Base-by-base conservation (phyloP, 2,888 invertebrate genomes). In the Protula sp. region DNA sequence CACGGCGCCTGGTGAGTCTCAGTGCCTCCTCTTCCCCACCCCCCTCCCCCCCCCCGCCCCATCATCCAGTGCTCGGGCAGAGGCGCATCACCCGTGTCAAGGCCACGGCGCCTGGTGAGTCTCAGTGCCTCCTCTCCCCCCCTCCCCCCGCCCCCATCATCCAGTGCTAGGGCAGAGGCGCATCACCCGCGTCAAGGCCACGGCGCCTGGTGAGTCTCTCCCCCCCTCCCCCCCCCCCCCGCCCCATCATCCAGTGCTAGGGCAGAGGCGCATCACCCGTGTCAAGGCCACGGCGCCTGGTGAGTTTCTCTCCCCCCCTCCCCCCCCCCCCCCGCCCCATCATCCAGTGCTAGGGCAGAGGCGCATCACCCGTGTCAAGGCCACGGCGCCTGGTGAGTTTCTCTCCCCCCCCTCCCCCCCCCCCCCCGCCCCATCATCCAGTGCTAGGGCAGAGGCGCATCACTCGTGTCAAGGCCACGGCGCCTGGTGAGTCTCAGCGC, bases 341-440 rank as follows among this genome's bases (percentile, higher is more conserved):
- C n/a, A n/a, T n/a, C n/a, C n/a, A n/a, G 14, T 61, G 1, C 63
- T 65, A 19, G 30, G 59, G 4, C 53, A 57, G 2, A 48, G 63
- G 2, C 26, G 52, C 22, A 61, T 65, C 47, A 63, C 61, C 3
- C 59, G 61, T 1, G 58, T 65, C 48, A 63, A 63, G 50, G 51
- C 57, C 1, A 55, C 60, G 22, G 54, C 60, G 2, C 64, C 64
- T 45, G 60, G 64, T 62, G 31, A 51, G 26, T 38, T n/a, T n/a
- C n/a, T n/a, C n/a, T n/a, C n/a, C n/a, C n/a, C n/a, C n/a, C n/a
- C n/a, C n/a, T n/a, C n/a, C n/a, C n/a, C n/a, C n/a, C 24, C 53
- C 63, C 27, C 61, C 63, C n/a, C 65, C 65, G 24, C 60, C 56
- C 29, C 63, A 65, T 50, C 57, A 57, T 26, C 52, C 63, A 1